Percentiles rank a stretch among this genome's conserved stretches.
phyloP scores from a whole-genome alignment of 2,797 vertebrate genomes.

The Leuciscus waleckii region DNA sequence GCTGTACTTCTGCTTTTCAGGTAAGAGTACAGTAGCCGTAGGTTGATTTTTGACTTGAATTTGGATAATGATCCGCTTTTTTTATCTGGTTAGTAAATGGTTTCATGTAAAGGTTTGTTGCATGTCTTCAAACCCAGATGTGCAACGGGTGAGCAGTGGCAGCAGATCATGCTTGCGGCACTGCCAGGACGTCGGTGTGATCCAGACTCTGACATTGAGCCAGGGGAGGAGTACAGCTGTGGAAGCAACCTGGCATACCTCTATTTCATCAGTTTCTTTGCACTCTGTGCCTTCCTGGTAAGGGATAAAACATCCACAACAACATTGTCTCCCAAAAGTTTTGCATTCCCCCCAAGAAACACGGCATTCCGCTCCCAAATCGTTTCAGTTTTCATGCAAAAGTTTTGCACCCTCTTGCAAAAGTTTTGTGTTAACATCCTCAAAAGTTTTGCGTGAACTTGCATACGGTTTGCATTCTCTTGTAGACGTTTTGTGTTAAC shows the following conservation, averaged over 20 bases:
- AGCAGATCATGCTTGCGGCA: slow-evolving; percentile 97
- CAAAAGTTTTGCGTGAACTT: background rate
- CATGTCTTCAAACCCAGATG: slow-evolving; percentile 78
- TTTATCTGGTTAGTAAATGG: background rate
- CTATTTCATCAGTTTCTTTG: slow-evolving; percentile 99
- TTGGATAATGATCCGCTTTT: background rate
- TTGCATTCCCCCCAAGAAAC: background rate
- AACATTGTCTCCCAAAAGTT: background rate
- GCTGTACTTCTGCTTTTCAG: slow-evolving; percentile 96
- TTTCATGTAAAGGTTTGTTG: background rate
- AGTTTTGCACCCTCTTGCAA: background rate
- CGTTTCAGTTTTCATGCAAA: background rate
- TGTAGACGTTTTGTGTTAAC: background rate
- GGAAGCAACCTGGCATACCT: slow-evolving; percentile 96
- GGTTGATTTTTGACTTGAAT: background rate
- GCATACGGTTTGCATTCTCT: background rate
- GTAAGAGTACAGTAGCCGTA: slow-evolving; percentile 66
- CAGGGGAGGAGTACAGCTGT: slow-evolving; percentile 92
- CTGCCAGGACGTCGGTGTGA: slow-evolving; percentile 93
- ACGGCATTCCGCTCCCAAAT: background rate
- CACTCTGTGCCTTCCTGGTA: slow-evolving; percentile 97
- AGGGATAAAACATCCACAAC: slow-evolving; percentile 60
- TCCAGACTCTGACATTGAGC: slow-evolving; percentile 89
- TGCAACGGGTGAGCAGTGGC: slow-evolving; percentile 98
- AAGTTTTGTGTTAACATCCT: background rate